These are phyloP conservation scores for Sicus ferrugineus DNA, from an alignment of 2,888 invertebrate genomes.

Conservation along the genomic window DNA sequence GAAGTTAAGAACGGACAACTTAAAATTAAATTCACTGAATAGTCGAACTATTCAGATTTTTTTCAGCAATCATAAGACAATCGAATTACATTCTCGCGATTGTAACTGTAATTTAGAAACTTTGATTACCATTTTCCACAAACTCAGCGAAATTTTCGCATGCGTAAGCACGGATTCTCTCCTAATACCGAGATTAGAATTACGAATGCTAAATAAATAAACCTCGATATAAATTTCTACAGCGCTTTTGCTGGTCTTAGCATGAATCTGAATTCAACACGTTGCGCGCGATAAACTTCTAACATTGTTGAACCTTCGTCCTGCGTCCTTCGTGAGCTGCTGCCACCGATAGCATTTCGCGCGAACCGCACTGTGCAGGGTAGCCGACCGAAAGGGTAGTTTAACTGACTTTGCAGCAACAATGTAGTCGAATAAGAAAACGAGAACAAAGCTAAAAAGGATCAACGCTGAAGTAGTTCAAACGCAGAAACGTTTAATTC, in stretches of 20 bases:
- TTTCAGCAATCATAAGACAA: no score
- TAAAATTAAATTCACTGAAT: neutral
- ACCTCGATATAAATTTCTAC: neutral
- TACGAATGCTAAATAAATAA: neutral
- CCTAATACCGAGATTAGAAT: neutral
- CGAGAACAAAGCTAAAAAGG: neutral
- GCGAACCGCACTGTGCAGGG: neutral
- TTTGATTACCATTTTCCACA: no score
- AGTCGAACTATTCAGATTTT: neutral
- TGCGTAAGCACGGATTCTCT: neutral
- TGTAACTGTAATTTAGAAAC: no score
- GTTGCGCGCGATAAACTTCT: slow-evolving; percentile 9
- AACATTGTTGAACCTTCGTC: neutral
- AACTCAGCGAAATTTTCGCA: no score
- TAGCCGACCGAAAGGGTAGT: slow-evolving; percentile 14
- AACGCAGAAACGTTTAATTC: slow-evolving; percentile 25
- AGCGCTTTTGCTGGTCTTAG: neutral
- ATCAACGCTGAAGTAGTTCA: slow-evolving; percentile 21
- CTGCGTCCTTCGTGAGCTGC: no score
- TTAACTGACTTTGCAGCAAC: slow-evolving; percentile 17
- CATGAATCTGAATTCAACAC: slow-evolving; percentile 16
- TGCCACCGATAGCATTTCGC: neutral
- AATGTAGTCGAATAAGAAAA: slow-evolving; percentile 8
- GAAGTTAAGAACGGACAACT: neutral
- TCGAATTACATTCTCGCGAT: no score